Percentiles rank a stretch among this genome's conserved stretches.
Evolutionary conservation across 2,888 invertebrate genomes (phyloP).

Genomic region (Orchestes rusci): DNA sequence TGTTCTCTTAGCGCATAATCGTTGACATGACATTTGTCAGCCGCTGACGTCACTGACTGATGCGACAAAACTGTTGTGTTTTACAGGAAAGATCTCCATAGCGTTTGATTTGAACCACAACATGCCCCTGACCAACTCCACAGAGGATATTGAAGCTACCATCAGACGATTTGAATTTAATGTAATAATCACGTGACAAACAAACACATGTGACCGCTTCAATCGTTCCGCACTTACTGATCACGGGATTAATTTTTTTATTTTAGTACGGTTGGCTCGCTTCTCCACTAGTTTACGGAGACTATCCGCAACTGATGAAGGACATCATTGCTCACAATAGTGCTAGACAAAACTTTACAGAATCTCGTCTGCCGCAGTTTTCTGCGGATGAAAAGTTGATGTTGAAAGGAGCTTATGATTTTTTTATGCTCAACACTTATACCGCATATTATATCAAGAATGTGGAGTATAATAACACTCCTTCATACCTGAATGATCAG

Average conservation of each 20-base stretch:
- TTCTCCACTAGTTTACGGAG: conserved; percentile 48
- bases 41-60: too few species aligned
- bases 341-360: conserved; percentile 47
- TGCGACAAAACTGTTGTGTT: conserved; percentile 1
- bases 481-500: conserved; percentile 11
- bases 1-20: too few species aligned
- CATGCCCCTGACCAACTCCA: conserved; percentile 50
- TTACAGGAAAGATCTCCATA: conserved; percentile 36
- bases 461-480: conserved; percentile 4
- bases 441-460: conserved; percentile 7
- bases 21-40: too few species aligned
- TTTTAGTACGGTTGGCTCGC: conserved; percentile 21
- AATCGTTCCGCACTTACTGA: background rate
- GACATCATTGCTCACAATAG: conserved; percentile 50
- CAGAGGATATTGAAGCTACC: conserved; percentile 53
- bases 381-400: conserved; percentile 44
- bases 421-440: conserved; percentile 29
- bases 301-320: conserved; percentile 52
- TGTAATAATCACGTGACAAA: conserved; percentile 35
- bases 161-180: conserved; percentile 50
- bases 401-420: conserved; percentile 46
- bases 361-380: conserved; percentile 53
- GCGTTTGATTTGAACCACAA: conserved; percentile 56
- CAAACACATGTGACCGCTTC: too few species aligned
- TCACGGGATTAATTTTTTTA: background rate